Evolutionary conservation across 23 tunicate genomes (phyloP), one percentile per base, ranked within the genome.

Genomic region (Trididemnum nubilum): DNA sequence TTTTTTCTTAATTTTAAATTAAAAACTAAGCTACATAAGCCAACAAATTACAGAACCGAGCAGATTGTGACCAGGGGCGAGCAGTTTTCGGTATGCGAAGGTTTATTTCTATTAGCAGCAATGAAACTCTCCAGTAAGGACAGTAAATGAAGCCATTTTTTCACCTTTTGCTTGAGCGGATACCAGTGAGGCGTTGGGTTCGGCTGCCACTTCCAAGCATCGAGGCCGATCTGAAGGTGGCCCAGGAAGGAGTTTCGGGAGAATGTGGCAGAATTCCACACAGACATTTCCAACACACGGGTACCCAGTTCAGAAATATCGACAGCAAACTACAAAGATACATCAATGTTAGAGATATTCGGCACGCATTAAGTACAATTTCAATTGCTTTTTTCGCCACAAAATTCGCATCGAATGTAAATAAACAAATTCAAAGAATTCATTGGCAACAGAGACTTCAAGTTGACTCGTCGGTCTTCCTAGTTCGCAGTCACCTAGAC

Each of bases 201-300:
- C 4, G 81, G 66, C 28, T 78, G 78, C 90, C 90, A 85, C 34
- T 85, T 69, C 90, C 90, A 85, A 15, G 83, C 36, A 67, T 85
- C 84, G 24, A 85, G 79, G 4, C 85, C 85, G 9, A 85, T 30
- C 34, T 76, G 82, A 3, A 85, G 67, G 26, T 85, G 83, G 22
- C 90, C 90, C 37, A 85, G 84, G 63, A 85, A 85, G 3, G 82
- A 66, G 70, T 85, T 85, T 34, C 84, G 65, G 22, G 90, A 61
- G 35, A 85, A 85, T 2, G 90, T 85, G 22, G 85, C 90, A 35
- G 90, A 71, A 44, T 85, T 83, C 90, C 90, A 85, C 0, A 85
- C 90, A 34, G 84, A 78, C 83, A 85, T 36, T 50, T 85, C 90
- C 33, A 85, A 52, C 5, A 78, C 77, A 34, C 90, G 67, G 21